These are phyloP conservation scores for Drosophila neoperkinsi DNA, from an alignment of 2,888 invertebrate genomes.

Conservation along the genomic window DNA sequence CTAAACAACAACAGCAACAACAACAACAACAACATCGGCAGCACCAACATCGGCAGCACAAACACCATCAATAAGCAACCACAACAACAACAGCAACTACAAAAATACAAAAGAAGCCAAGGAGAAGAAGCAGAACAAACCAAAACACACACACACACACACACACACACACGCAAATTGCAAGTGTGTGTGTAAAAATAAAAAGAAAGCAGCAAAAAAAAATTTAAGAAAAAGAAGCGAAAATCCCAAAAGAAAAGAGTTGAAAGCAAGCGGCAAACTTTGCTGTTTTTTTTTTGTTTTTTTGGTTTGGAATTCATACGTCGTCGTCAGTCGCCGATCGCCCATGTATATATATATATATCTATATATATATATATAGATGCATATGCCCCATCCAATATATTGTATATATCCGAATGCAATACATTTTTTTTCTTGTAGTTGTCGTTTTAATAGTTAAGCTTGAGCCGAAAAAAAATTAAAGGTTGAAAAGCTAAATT, in stretches of 20 bases:
- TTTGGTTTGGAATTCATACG: conserved; percentile 7
- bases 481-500: conserved; percentile 9
- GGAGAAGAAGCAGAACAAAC: conserved; percentile 7
- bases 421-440: conserved; percentile 40
- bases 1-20: not conserved
- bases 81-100: not conserved
- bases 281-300: conserved; percentile 21
- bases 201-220: conserved; percentile 15
- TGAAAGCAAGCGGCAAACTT: conserved; percentile 40
- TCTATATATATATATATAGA: conserved; percentile 6
- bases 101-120: conserved; percentile 9
- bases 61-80: conserved; percentile 15
- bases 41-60: conserved; percentile 19
- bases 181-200: conserved; percentile 37
- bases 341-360: not conserved
- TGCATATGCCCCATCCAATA: conserved; percentile 3
- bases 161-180: conserved; percentile 33
- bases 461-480: conserved; percentile 6
- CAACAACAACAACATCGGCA: conserved; percentile 6
- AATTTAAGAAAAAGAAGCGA: conserved; percentile 4
- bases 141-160: conserved; percentile 34
- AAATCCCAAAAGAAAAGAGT: conserved; percentile 10
- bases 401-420: conserved; percentile 14
- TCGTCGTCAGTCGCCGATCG: conserved; percentile 7
- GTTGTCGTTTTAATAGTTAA: conserved; percentile 43